Conservation (phyloP, 2,888 invertebrate genomes). For the Stegana nigrithorax region DNA sequence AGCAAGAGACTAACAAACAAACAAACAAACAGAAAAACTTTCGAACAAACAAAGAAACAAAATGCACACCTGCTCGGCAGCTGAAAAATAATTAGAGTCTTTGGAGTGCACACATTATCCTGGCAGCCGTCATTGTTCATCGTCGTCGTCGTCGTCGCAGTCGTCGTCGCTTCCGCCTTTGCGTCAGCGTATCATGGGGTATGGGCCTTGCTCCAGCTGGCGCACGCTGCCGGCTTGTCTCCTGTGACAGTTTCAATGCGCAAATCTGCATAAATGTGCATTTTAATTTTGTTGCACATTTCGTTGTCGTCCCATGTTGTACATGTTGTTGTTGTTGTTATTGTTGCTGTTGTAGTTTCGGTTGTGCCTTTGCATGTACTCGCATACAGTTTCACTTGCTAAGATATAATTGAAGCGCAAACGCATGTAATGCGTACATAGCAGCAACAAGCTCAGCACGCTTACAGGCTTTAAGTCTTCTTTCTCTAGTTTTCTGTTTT, state of each 20-base stretch:
- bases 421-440: slow-evolving; percentile 22
- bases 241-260: slow-evolving; percentile 58
- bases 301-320: slow-evolving; percentile 38
- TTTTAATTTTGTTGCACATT: slow-evolving; percentile 62
- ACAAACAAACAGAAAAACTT: background rate
- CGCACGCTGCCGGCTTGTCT: slow-evolving; percentile 32
- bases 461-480: slow-evolving; percentile 42
- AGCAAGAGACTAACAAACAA: background rate
- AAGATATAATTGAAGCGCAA: slow-evolving; percentile 57
- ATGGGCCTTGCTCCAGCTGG: slow-evolving; percentile 22
- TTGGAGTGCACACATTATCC: slow-evolving; percentile 45
- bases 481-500: too few species aligned
- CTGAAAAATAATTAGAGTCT: slow-evolving; percentile 57
- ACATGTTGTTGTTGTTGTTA: slow-evolving; percentile 30
- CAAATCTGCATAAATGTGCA: slow-evolving; percentile 62
- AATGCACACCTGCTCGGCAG: slow-evolving; percentile 8
- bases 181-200: background rate
- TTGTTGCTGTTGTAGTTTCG: background rate
- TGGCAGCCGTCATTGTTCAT: slow-evolving; percentile 22
- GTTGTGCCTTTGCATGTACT: too few species aligned
- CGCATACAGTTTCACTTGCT: background rate
- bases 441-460: slow-evolving; percentile 37
- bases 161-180: background rate
- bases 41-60: background rate
- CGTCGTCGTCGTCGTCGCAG: slow-evolving; percentile 18